Percentiles rank a stretch among this genome's conserved stretches.
phyloP scores from a whole-genome alignment of 2,797 vertebrate genomes.

The Fratercula arctica region DNA sequence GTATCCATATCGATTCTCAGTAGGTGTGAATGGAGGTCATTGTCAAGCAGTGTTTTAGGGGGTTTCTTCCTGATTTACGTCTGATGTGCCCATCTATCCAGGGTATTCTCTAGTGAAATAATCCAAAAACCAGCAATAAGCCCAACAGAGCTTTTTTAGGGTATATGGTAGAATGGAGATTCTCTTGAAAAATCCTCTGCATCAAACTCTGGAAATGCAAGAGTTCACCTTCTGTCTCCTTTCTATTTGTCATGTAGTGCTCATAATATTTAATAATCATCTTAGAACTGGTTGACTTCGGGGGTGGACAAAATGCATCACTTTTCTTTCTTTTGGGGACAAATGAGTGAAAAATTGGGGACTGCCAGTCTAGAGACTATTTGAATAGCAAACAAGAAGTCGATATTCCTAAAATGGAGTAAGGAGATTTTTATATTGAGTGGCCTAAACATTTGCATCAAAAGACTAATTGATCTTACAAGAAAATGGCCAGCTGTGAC shows the following conservation, averaged over 20 bases:
- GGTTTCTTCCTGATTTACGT: background rate
- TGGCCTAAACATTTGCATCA: slow-evolving; percentile 36
- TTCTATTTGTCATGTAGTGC: background rate
- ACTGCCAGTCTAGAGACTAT: background rate
- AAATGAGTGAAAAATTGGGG: background rate
- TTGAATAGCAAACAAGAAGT: slow-evolving; percentile 5
- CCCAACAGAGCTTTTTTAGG: slow-evolving; percentile 14
- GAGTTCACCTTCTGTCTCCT: slow-evolving; percentile 14
- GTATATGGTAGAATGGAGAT: background rate
- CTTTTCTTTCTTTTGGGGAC: background rate
- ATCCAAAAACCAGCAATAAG: slow-evolving; percentile 45
- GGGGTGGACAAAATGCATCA: background rate
- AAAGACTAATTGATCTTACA: slow-evolving; percentile 52
- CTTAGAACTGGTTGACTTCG: background rate
- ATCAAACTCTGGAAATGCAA: background rate
- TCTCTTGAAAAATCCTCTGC: slow-evolving; percentile 10
- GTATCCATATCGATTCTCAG: background rate
- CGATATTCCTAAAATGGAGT: background rate
- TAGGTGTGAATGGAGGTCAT: slow-evolving; percentile 41
- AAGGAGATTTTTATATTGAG: background rate
- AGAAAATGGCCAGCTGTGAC: slow-evolving; percentile 49
- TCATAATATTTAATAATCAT: background rate
- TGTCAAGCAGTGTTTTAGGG: slow-evolving; percentile 33
- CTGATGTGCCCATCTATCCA: background rate
- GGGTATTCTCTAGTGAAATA: slow-evolving; percentile 50